phyloP scores from a whole-genome alignment of 2,113 vertebrate species.

The Sporophila hypoxantha region DNA sequence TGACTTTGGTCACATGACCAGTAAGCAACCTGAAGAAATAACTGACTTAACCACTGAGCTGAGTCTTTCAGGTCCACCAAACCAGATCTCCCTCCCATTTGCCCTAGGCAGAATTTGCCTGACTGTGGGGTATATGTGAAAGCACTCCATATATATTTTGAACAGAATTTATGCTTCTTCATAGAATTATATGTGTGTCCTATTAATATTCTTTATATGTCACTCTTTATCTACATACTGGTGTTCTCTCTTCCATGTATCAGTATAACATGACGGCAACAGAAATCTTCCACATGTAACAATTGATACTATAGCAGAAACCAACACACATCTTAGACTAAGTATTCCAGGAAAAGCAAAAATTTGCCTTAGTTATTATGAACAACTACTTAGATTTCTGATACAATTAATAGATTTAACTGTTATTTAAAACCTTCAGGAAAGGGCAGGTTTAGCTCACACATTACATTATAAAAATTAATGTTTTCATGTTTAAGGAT shows the following conservation, averaged over 20 bases:
- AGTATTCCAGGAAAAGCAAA: background rate
- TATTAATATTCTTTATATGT: background rate
- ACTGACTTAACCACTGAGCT: background rate
- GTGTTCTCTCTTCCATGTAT: background rate
- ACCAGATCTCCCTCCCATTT: background rate
- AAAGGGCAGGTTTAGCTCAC: background rate
- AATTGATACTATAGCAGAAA: background rate
- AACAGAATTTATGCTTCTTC: background rate
- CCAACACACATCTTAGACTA: background rate
- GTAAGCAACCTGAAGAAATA: background rate
- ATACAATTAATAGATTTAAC: background rate
- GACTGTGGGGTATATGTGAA: rapidly evolving
- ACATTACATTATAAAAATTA: background rate
- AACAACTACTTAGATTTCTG: background rate
- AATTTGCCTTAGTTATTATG: background rate
- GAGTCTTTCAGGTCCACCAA: background rate
- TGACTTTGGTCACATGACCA: rapidly evolving
- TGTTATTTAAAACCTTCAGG: background rate
- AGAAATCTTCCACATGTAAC: background rate
- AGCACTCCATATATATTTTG: background rate
- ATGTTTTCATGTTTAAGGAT: background rate
- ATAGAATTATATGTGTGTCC: background rate
- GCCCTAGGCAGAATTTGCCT: background rate
- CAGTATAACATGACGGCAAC: background rate
- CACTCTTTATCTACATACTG: background rate